Base-by-base conservation (phyloP, 1,140 invertebrate species). In the Aplysia californica region DNA sequence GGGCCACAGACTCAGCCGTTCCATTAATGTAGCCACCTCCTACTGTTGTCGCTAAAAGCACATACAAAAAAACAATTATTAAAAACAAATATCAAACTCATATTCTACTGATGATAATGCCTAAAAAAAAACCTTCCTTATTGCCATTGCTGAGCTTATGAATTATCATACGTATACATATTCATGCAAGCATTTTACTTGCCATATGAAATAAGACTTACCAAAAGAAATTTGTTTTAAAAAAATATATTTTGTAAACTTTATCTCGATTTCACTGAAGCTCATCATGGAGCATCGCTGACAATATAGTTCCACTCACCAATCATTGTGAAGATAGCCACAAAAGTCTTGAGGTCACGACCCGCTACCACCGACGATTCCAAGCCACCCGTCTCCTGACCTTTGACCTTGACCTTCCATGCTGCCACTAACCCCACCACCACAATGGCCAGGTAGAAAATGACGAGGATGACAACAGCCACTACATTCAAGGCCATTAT, bases 1-100 rank as follows among this genome's bases (percentile, higher is more conserved):
- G 81, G 36, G 84, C 86, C 68, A 88, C 82, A 10, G 83, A 84
- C 77, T 89, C 88, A 18, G 88, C 87, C 81, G 86, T 88, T 79
- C 88, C 88, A 83, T 88, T 87, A 26, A 89, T 83, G 69, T 86
- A 87, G 31, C 86, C 88, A 38, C 88, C 88, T 79, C 87, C 88
- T 2, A 88, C 87, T 29, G 81, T 83, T 69, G 88, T 89, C 18
- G 88, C 88, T 89, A 76, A 26, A 76, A 82, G 56, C 77, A 44
- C 55, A 68, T 38, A 55, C 21, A 31, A 20, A 41, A n/a, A 35
- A 33, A 36, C 29, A 20, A 20, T 67, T 33, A 15, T 20, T 67
- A 1, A 67, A 26, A 39, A 67, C 10, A 39, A 2, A 39, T 20
- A 33, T 33, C 0, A 18, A 0, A 33, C 18, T 18, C 29, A 6